phyloP scores from a whole-genome alignment of 2,113 vertebrate genomes.

The Psephotus haematonotus region DNA sequence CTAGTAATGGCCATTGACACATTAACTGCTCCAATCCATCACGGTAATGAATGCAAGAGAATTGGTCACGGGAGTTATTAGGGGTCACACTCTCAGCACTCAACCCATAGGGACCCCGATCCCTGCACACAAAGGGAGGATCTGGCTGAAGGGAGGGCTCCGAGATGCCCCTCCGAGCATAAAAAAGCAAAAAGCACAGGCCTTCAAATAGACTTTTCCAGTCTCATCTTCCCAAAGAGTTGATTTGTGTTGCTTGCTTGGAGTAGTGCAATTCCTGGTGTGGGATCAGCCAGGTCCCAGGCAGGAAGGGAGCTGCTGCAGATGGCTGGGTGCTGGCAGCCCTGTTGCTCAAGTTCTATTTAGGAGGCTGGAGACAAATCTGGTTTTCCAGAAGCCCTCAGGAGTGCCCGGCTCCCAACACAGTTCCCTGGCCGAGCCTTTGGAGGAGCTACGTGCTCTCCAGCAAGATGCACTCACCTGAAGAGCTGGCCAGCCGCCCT shows the following conservation, averaged over 20 bases:
- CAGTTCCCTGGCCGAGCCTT: accelerated
- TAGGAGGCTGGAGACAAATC: neutral
- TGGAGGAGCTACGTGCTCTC: neutral
- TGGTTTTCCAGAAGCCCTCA: neutral
- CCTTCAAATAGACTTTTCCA: neutral
- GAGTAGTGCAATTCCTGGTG: neutral
- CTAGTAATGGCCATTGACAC: conserved; percentile 58
- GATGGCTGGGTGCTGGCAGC: neutral
- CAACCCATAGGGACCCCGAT: accelerated
- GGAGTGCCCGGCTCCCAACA: accelerated
- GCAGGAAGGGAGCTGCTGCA: accelerated
- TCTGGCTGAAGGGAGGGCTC: neutral
- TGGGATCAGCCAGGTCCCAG: accelerated
- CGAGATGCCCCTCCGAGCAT: neutral
- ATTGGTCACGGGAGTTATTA: neutral
- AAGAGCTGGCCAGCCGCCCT: neutral
- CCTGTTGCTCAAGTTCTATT: accelerated
- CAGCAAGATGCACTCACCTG: neutral
- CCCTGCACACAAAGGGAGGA: accelerated
- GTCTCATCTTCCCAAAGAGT: neutral
- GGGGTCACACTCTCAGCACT: neutral
- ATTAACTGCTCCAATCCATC: conserved; percentile 55
- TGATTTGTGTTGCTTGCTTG: neutral
- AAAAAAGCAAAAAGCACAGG: neutral
- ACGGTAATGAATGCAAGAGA: neutral